These are phyloP conservation scores for Panurus biarmicus DNA, from an alignment of 2,113 vertebrate species.

Conservation along the genomic window DNA sequence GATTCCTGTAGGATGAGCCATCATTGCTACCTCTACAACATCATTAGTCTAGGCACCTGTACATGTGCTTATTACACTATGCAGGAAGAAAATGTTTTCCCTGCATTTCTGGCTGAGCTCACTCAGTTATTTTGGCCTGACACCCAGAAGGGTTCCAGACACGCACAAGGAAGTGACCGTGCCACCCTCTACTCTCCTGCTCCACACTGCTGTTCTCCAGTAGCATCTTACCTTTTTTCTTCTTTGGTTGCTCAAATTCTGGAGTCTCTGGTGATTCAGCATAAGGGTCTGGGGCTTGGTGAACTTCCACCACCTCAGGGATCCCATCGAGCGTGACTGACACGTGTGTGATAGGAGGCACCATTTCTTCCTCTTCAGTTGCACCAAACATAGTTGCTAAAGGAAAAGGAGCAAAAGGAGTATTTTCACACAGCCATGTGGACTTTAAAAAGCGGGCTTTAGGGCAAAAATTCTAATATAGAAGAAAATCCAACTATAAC, in stretches of 20 bases:
- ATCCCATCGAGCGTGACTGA: constrained; percentile 84
- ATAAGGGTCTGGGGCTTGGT: constrained; percentile 68
- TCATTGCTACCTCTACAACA: background rate
- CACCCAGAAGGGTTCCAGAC: background rate
- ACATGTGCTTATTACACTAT: background rate
- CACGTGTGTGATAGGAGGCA: constrained; percentile 82
- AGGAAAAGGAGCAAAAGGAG: background rate
- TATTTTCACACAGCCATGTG: background rate
- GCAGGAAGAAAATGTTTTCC: background rate
- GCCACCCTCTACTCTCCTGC: background rate
- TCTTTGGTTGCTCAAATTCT: constrained; percentile 78
- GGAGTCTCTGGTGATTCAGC: constrained; percentile 66
- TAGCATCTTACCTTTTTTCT: constrained; percentile 79
- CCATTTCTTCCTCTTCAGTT: constrained; percentile 79
- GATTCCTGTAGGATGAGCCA: background rate
- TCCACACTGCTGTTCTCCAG: background rate
- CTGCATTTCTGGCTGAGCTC: background rate
- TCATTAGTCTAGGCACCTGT: background rate
- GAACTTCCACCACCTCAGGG: constrained; percentile 78
- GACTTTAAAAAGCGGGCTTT: background rate
- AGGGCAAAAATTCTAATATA: background rate
- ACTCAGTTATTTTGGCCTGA: background rate
- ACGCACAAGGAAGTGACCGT: accelerated
- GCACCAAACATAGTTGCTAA: constrained; percentile 76
- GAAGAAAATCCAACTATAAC: background rate